Conservation (phyloP, 2,113 vertebrate genomes). For the Camelus dromedarius region DNA sequence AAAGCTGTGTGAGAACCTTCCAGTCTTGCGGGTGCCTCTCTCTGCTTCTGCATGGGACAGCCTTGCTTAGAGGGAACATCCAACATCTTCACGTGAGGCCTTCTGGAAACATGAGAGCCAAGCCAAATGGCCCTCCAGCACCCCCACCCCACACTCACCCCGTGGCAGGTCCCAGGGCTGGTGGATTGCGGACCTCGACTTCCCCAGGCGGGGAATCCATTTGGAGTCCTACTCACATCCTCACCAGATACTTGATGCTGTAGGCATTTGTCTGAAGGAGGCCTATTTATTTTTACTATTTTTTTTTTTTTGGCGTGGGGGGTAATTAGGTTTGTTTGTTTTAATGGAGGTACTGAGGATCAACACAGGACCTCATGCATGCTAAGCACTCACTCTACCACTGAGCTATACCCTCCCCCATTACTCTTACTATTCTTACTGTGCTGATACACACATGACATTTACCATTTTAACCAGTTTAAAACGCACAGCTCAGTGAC, state of each 20-base stretch:
- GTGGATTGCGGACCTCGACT: rapidly evolving
- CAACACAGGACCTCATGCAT: too few relatives aligned
- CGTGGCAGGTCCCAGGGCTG: rapidly evolving
- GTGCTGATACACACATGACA: neutral
- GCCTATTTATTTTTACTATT: neutral
- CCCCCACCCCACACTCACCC: neutral
- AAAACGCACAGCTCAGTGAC: neutral
- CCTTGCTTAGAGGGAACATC: neutral
- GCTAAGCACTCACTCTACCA: too few relatives aligned
- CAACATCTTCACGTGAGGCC: neutral
- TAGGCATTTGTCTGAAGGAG: neutral
- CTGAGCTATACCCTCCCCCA: too few relatives aligned
- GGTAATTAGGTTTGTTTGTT: too few relatives aligned
- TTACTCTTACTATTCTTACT: neutral
- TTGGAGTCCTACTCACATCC: neutral
- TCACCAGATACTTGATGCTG: neutral
- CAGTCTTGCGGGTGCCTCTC: neutral
- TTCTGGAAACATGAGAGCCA: neutral
- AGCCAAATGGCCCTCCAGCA: neutral
- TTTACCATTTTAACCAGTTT: neutral
- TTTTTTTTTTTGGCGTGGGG: too few relatives aligned
- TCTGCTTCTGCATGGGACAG: neutral
- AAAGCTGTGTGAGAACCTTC: neutral
- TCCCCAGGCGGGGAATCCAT: neutral
- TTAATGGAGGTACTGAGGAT: too few relatives aligned